Conservation (phyloP, 2,113 vertebrate species). For the Centropus unirufus region DNA sequence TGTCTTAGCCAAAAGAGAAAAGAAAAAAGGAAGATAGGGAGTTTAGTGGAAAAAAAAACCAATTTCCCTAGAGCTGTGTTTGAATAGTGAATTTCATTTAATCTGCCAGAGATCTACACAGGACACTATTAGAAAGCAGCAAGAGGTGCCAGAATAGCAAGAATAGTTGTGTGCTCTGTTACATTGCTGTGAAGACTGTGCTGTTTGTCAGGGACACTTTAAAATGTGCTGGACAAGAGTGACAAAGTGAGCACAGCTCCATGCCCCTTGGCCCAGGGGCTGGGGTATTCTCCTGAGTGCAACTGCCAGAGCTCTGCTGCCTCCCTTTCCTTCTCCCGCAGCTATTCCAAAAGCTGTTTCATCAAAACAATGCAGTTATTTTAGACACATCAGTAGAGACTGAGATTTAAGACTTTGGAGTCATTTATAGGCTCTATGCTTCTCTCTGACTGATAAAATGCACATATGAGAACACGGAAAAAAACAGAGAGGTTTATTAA, state of each 20-base stretch:
- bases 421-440: neutral
- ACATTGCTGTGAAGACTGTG: neutral
- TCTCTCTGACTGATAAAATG: neutral
- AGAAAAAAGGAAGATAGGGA: neutral
- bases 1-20: neutral
- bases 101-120: neutral
- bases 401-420: neutral
- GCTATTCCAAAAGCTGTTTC: neutral
- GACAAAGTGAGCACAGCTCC: neutral
- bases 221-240: neutral
- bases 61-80: neutral
- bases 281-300: neutral
- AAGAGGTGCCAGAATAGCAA: neutral
- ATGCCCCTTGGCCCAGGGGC: neutral
- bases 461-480: constrained; percentile 15
- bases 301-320: neutral
- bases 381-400: neutral
- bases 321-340: neutral
- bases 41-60: neutral
- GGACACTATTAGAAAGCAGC: neutral
- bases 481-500: neutral
- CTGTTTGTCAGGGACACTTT: neutral
- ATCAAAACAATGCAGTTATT: neutral
- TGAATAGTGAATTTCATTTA: neutral
- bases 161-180: neutral